phyloP scores from a whole-genome alignment of 2,888 invertebrate genomes.

The Pheosia gnoma region DNA sequence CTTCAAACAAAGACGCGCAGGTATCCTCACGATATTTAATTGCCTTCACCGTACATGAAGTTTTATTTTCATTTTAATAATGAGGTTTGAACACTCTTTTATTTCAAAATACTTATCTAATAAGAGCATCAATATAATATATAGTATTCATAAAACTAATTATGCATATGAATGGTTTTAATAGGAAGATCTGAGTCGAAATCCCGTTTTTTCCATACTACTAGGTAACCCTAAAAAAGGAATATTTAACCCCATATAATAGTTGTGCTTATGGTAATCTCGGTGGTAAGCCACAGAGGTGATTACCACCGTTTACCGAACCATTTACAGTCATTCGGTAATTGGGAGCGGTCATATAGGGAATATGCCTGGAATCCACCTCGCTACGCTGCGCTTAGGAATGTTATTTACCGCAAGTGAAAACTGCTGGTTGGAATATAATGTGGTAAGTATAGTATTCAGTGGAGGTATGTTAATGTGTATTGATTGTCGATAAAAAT shows the following conservation, averaged over 20 bases:
- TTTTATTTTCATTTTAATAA: too few relatives aligned
- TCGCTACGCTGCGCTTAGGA: constrained; percentile 45
- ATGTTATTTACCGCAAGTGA: constrained; percentile 44
- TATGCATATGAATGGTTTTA: too few relatives aligned
- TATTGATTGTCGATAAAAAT: constrained; percentile 46
- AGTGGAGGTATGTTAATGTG: constrained; percentile 54
- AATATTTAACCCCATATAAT: constrained; percentile 59
- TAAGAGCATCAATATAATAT: too few relatives aligned
- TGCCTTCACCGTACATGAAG: too few relatives aligned
- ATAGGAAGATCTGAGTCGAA: too few relatives aligned
- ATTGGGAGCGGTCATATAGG: constrained; percentile 57
- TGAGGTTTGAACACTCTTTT: too few relatives aligned
- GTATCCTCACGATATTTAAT: too few relatives aligned
- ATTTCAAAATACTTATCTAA: too few relatives aligned
- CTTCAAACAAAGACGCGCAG: too few relatives aligned
- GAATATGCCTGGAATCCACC: constrained; percentile 62
- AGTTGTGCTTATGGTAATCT: constrained; percentile 68
- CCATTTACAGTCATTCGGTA: constrained; percentile 79
- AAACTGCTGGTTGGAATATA: constrained; percentile 46
- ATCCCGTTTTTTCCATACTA: too few relatives aligned
- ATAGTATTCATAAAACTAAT: too few relatives aligned
- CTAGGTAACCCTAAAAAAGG: constrained; percentile 29
- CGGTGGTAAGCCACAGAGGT: constrained; percentile 69
- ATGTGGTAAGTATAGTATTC: constrained; percentile 63
- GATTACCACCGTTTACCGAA: constrained; percentile 68